Evolutionary conservation across 2,888 invertebrate genomes (phyloP).

Genomic region (Orthonychiurus folsomi): DNA sequence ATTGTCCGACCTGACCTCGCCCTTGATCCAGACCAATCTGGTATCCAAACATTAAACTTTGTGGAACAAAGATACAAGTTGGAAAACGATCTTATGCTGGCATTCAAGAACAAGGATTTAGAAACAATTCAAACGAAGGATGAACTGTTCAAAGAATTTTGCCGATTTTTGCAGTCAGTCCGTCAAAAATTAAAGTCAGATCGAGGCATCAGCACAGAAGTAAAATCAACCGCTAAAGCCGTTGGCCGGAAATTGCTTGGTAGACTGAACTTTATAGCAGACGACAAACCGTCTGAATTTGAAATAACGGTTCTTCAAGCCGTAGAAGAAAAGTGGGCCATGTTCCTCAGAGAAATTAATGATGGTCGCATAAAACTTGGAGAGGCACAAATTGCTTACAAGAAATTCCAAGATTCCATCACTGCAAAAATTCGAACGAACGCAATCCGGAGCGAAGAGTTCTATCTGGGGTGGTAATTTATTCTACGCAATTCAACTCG

Average conservation of each 20-base stretch:
- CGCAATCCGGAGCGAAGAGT: neutral
- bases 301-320: constrained; percentile 6
- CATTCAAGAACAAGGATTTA: constrained; percentile 11
- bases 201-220: neutral
- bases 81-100: constrained; percentile 10
- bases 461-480: neutral
- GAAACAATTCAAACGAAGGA: constrained; percentile 16
- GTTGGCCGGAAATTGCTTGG: neutral
- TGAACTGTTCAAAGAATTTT: constrained; percentile 16
- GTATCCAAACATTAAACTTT: neutral
- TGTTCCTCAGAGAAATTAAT: constrained; percentile 17
- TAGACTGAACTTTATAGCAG: neutral
- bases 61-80: constrained; percentile 1
- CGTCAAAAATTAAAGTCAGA: neutral
- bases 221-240: neutral
- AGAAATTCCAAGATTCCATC: neutral
- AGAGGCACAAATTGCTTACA: neutral
- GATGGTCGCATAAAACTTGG: constrained; percentile 6
- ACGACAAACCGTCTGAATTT: neutral
- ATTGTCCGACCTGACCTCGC: neutral
- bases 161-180: neutral
- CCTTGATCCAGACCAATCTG: neutral
- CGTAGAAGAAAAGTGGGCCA: constrained; percentile 22
- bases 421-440: too few species aligned
- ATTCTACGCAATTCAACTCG: constrained; percentile 14